A percentile compares a stretch with the other conserved stretches of the same genome.
phyloP scores from a whole-genome alignment of 2,113 vertebrate species.

The Brevimyrus niger region DNA sequence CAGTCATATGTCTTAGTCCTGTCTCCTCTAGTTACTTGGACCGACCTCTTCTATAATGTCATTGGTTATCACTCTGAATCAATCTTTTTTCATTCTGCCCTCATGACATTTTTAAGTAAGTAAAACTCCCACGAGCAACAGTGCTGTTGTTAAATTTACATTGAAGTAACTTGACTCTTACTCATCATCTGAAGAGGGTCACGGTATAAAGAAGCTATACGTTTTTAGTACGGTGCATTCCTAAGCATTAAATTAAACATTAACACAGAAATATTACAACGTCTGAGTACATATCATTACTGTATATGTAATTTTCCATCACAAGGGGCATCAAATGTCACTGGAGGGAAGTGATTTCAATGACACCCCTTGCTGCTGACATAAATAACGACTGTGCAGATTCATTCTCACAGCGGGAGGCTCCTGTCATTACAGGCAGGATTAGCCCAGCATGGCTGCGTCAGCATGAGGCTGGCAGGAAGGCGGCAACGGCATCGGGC shows the following conservation, averaged over 20 bases:
- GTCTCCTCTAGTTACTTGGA: too few species aligned
- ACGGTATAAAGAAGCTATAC: not conserved
- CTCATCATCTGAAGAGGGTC: not conserved
- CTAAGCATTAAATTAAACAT: not conserved
- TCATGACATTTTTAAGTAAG: too few species aligned
- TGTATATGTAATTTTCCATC: not conserved
- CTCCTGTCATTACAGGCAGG: not conserved
- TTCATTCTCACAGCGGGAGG: conserved; percentile 1
- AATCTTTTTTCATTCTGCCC: too few species aligned
- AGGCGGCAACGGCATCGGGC: not conserved
- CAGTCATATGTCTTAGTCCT: too few species aligned
- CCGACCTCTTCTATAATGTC: too few species aligned
- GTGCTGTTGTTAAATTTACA: not conserved
- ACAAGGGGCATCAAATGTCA: not conserved
- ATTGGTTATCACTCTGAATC: too few species aligned
- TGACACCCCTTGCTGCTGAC: not conserved
- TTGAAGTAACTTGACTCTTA: not conserved
- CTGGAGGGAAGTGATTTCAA: not conserved
- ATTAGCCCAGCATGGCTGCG: not conserved
- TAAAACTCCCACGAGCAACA: not conserved
- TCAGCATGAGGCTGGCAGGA: not conserved
- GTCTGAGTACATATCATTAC: not conserved
- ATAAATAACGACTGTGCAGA: conserved; percentile 8
- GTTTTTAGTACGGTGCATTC: not conserved
- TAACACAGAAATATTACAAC: not conserved